These are phyloP conservation scores for Euplagia quadripunctaria DNA, from an alignment of 2,888 invertebrate species.

Conservation along the genomic window DNA sequence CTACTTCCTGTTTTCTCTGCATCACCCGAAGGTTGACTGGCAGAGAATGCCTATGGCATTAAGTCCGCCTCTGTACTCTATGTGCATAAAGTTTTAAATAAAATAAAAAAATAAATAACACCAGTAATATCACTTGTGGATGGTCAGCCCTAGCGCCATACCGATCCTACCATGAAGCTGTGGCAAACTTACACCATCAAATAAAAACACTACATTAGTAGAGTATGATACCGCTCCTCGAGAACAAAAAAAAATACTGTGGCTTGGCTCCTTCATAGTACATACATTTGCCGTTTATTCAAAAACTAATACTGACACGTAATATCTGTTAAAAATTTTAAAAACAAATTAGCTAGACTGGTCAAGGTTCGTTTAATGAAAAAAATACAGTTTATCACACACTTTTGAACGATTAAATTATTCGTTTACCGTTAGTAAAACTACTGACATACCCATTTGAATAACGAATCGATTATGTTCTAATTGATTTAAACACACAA, in stretches of 20 bases:
- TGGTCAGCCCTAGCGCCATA: neutral
- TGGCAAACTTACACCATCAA: neutral
- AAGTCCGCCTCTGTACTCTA: no score
- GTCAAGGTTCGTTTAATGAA: neutral
- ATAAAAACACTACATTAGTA: neutral
- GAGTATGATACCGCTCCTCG: neutral
- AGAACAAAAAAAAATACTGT: neutral
- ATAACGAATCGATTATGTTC: conserved; percentile 33
- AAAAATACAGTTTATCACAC: neutral
- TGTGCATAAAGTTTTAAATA: no score
- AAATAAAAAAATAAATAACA: no score
- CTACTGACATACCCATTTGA: conserved; percentile 23
- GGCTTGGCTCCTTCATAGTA: neutral
- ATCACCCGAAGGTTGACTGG: no score
- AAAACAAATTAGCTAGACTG: neutral
- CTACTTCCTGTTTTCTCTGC: no score
- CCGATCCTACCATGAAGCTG: neutral
- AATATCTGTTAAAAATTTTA: neutral
- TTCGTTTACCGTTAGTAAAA: conserved; percentile 16
- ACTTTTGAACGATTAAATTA: conserved; percentile 27
- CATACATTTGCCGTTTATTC: neutral
- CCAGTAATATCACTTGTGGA: neutral
- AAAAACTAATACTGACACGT: neutral
- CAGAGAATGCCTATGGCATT: no score
- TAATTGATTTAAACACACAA: conserved; percentile 41